Conservation (phyloP, 2,797 vertebrate species). For the Lacerta agilis region DNA sequence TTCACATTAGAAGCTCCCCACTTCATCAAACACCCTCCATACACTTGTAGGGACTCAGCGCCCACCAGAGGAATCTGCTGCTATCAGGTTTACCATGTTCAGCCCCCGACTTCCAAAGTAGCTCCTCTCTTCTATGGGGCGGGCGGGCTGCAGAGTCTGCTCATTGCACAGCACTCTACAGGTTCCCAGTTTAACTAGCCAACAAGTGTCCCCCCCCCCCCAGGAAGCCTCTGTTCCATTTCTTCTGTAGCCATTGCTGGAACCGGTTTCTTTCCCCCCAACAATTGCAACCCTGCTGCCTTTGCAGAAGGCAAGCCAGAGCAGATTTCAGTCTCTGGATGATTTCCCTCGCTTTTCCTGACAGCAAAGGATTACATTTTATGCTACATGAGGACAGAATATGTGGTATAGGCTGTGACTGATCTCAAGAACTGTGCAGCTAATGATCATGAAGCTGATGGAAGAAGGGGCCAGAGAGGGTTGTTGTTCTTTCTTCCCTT, state of each 20-base stretch:
- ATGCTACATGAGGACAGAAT: background rate
- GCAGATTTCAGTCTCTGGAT: background rate
- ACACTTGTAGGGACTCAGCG: background rate
- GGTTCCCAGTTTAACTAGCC: background rate
- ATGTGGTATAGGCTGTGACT: conserved; percentile 8
- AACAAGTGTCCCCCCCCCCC: background rate
- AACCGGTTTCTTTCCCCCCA: background rate
- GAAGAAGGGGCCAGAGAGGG: background rate
- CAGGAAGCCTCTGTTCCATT: background rate
- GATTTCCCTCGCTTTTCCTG: background rate
- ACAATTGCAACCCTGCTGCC: background rate
- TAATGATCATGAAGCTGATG: conserved; percentile 14
- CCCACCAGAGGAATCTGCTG: background rate
- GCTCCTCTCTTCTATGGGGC: background rate
- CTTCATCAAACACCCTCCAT: too few species aligned
- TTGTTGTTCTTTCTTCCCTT: background rate
- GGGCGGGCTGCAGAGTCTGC: too few species aligned
- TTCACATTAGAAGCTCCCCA: too few species aligned
- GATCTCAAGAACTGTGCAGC: conserved; percentile 16
- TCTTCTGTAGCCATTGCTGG: background rate
- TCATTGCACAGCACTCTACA: background rate
- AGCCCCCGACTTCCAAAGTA: background rate
- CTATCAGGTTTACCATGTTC: background rate
- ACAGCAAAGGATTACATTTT: background rate
- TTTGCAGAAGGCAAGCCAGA: background rate